phyloP scores from a whole-genome alignment of 2,797 vertebrate species.

The Falco cherrug region DNA sequence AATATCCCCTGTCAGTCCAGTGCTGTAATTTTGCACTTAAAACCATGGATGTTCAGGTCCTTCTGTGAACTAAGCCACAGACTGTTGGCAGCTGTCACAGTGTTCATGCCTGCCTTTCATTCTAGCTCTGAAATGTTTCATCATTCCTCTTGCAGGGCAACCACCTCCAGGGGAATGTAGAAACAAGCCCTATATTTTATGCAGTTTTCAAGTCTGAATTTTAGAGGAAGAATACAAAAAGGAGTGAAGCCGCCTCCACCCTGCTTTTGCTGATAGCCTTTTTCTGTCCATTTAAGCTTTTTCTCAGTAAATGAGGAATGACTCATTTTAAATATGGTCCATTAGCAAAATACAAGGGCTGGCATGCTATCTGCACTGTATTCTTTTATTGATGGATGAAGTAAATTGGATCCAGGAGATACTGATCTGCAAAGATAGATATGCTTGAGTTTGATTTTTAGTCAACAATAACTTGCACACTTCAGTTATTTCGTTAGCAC shows the following conservation, averaged over 20 bases:
- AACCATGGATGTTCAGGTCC: not conserved
- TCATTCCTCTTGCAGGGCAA: not conserved
- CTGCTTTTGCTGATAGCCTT: not conserved
- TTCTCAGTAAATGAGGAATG: not conserved
- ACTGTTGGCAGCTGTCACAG: not conserved
- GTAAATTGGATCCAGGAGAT: not conserved
- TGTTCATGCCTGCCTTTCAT: not conserved
- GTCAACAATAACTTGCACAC: not conserved
- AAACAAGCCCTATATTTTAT: not conserved
- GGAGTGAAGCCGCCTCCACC: rapidly evolving
- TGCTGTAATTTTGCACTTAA: not conserved
- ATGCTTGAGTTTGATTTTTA: not conserved
- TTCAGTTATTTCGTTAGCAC: not conserved
- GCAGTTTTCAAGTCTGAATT: not conserved
- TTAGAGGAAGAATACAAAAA: not conserved
- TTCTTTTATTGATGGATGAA: not conserved
- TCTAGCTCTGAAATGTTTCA: not conserved
- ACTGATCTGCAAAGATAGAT: not conserved
- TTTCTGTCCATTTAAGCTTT: not conserved
- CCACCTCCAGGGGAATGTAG: not conserved
- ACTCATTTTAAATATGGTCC: not conserved
- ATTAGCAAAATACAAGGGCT: not conserved
- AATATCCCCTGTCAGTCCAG: not conserved
- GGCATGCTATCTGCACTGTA: not conserved
- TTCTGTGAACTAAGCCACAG: not conserved